Conservation (phyloP, 2,888 invertebrate genomes). For the Euplagia quadripunctaria region DNA sequence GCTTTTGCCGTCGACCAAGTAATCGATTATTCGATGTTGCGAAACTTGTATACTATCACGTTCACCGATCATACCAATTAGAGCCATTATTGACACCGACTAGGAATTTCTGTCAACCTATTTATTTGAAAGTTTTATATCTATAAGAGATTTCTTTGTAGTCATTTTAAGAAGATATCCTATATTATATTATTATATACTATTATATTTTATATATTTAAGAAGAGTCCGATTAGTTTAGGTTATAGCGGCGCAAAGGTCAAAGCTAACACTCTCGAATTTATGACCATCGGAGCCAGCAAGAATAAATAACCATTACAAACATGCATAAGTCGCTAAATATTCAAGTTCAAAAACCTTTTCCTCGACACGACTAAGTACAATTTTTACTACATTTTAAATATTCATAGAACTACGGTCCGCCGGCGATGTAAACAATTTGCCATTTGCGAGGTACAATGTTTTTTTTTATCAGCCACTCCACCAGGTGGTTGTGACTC, state of each 20-base stretch:
- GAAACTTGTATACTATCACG: conserved; percentile 40
- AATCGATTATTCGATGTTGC: conserved; percentile 46
- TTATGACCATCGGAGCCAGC: too few relatives aligned
- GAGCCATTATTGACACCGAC: conserved; percentile 25
- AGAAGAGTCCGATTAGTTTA: too few relatives aligned
- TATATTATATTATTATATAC: too few relatives aligned
- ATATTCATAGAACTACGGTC: conserved; percentile 51
- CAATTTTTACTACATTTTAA: conserved; percentile 25
- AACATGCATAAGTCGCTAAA: background rate
- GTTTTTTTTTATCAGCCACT: conserved; percentile 45
- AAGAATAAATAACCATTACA: background rate
- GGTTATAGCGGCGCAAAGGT: too few relatives aligned
- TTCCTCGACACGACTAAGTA: background rate
- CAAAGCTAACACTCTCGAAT: too few relatives aligned
- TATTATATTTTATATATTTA: too few relatives aligned
- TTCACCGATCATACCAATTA: conserved; percentile 42
- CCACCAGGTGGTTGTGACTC: conserved; percentile 52
- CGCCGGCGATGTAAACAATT: conserved; percentile 45
- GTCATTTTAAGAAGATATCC: too few relatives aligned
- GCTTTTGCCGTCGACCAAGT: conserved; percentile 28
- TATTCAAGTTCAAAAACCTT: conserved; percentile 43
- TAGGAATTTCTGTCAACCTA: conserved; percentile 9
- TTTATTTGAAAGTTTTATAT: background rate
- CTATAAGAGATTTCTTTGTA: too few relatives aligned
- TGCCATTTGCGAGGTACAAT: conserved; percentile 28